These are phyloP conservation scores for Microtus ochrogaster DNA, from an alignment of 2,113 vertebrate species.

Conservation along the genomic window DNA sequence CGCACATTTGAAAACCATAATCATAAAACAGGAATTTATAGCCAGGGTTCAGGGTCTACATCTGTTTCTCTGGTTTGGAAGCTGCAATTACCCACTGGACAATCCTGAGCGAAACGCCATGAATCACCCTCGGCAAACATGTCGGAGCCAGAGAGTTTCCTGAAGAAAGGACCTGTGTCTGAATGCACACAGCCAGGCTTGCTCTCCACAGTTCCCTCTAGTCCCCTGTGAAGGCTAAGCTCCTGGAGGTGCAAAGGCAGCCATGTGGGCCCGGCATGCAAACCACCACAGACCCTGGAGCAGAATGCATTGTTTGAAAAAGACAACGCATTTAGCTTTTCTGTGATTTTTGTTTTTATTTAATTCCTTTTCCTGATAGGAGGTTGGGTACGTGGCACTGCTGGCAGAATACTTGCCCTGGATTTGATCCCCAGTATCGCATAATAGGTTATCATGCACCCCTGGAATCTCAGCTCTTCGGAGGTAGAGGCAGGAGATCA, in stretches of 20 bases:
- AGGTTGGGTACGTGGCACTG: no score
- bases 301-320: not conserved
- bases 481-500: not conserved
- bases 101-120: conserved; percentile 85
- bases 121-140: conserved; percentile 84
- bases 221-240: conserved; percentile 66
- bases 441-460: not conserved
- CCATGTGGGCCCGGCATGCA: not conserved
- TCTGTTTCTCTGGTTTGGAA: conserved; percentile 89
- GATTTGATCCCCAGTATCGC: not conserved
- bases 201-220: conserved; percentile 58
- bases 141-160: conserved; percentile 81
- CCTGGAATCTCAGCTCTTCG: not conserved
- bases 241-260: conserved; percentile 58
- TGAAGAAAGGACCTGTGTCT: conserved; percentile 63
- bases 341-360: not conserved
- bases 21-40: conserved; percentile 90
- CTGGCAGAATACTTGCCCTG: not conserved
- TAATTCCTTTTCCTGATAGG: not conserved
- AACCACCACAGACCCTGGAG: not conserved
- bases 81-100: conserved; percentile 89
- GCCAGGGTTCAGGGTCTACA: conserved; percentile 88
- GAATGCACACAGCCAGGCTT: conserved; percentile 47
- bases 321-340: not conserved
- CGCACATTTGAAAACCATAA: conserved; percentile 89